Percentiles rank a stretch among this genome's conserved stretches.
Conservation (phyloP, 2,797 vertebrate genomes). For the Limosa lapponica region DNA sequence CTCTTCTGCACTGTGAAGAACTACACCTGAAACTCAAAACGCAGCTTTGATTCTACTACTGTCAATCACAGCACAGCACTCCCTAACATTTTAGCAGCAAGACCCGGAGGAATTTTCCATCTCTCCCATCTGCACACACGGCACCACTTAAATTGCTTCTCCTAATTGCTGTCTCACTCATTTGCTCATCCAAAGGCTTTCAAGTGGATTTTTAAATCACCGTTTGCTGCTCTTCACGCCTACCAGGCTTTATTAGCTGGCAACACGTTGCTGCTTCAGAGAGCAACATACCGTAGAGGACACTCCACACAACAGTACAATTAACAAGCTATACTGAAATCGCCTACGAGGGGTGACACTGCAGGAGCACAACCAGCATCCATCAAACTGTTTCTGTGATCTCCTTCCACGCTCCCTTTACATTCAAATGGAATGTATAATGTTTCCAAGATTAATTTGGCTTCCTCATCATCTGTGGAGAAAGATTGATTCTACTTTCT, state of each 20-base stretch:
- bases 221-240: conserved; percentile 26
- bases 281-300: not conserved
- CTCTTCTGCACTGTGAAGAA: not conserved
- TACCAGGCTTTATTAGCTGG: conserved; percentile 23
- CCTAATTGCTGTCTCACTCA: not conserved
- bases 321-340: not conserved
- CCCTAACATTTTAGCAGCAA: not conserved
- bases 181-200: conserved; percentile 36
- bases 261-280: not conserved
- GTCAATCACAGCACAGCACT: not conserved
- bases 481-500: not conserved
- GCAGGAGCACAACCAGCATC: not conserved
- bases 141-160: not conserved
- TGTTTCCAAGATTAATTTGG: not conserved
- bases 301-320: not conserved
- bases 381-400: not conserved
- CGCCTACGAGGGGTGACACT: not conserved
- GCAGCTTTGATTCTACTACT: not conserved
- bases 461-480: not conserved
- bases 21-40: not conserved
- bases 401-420: not conserved
- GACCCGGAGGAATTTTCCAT: not conserved
- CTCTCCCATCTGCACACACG: not conserved
- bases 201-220: conserved; percentile 26
- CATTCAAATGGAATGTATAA: not conserved